These are phyloP conservation scores for Syrmaticus mikado DNA, from an alignment of 2,113 vertebrate species.

Conservation along the genomic window DNA sequence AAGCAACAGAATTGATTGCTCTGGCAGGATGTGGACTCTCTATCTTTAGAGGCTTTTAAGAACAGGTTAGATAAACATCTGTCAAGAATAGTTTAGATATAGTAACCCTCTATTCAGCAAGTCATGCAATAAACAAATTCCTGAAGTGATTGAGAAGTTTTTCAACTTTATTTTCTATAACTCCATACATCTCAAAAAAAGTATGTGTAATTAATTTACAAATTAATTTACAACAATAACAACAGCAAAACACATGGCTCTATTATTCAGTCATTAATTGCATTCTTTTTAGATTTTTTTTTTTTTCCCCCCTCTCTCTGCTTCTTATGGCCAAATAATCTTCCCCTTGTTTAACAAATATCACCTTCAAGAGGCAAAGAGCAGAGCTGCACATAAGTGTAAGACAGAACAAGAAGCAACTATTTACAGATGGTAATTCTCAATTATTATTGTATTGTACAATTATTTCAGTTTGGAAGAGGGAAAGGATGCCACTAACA, in stretches of 20 bases:
- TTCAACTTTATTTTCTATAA: background rate
- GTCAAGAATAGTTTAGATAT: background rate
- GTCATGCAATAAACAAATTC: background rate
- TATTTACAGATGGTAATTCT: slow-evolving; percentile 6
- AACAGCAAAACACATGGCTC: background rate
- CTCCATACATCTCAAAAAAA: background rate
- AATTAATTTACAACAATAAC: background rate
- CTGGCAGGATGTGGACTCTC: background rate
- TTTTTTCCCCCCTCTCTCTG: background rate
- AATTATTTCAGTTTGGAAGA: background rate
- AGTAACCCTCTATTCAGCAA: background rate
- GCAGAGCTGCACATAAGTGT: background rate
- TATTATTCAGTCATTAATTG: background rate
- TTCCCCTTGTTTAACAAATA: background rate
- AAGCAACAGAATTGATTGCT: background rate
- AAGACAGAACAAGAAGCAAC: background rate
- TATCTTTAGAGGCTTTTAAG: slow-evolving; percentile 26
- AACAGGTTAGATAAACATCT: slow-evolving; percentile 46
- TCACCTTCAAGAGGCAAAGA: background rate
- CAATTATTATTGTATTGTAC: background rate
- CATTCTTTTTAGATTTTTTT: background rate
- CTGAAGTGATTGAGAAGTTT: background rate
- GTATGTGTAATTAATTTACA: background rate
- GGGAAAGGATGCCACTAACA: background rate
- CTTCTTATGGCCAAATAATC: background rate